phyloP scores from a whole-genome alignment of 2,888 invertebrate genomes.

The Ryuthela nishihirai region DNA sequence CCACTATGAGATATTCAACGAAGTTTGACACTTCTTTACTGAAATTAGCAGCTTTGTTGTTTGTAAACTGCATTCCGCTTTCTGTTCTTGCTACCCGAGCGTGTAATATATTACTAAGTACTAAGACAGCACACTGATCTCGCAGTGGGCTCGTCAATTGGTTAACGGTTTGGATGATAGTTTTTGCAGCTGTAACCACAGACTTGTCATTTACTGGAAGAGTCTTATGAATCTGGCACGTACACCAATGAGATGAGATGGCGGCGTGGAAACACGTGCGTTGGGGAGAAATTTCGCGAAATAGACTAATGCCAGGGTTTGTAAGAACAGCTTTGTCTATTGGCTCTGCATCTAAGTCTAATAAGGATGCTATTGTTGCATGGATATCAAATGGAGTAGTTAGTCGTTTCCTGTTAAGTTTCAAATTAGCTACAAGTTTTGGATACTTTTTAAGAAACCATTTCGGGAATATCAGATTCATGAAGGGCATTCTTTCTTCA shows the following conservation, averaged over 20 bases:
- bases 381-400: slow-evolving; percentile 52
- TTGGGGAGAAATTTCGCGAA: slow-evolving; percentile 47
- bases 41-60: not conserved
- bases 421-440: slow-evolving; percentile 41
- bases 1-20: slow-evolving; percentile 59
- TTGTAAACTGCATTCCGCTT: no score
- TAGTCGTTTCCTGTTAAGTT: slow-evolving; percentile 47
- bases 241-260: slow-evolving; percentile 50
- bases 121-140: slow-evolving; percentile 10
- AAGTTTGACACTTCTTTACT: no score
- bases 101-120: slow-evolving; percentile 10
- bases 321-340: not conserved
- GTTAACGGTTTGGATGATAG: slow-evolving; percentile 25
- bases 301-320: slow-evolving; percentile 45
- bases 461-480: slow-evolving; percentile 49
- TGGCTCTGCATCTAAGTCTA: slow-evolving; percentile 34
- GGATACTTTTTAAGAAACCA: slow-evolving; percentile 46
- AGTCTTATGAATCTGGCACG: slow-evolving; percentile 42
- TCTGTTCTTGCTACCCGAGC: slow-evolving; percentile 9
- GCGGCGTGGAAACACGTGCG: slow-evolving; percentile 49
- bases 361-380: slow-evolving; percentile 48
- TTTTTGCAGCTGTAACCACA: slow-evolving; percentile 18
- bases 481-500: slow-evolving; percentile 51
- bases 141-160: not conserved
- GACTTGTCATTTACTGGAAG: slow-evolving; percentile 6